A percentile compares a stretch with the other conserved stretches of the same genome.
Conservation (phyloP, 2,797 vertebrate genomes). For the Phrynocephalus forsythii region DNA sequence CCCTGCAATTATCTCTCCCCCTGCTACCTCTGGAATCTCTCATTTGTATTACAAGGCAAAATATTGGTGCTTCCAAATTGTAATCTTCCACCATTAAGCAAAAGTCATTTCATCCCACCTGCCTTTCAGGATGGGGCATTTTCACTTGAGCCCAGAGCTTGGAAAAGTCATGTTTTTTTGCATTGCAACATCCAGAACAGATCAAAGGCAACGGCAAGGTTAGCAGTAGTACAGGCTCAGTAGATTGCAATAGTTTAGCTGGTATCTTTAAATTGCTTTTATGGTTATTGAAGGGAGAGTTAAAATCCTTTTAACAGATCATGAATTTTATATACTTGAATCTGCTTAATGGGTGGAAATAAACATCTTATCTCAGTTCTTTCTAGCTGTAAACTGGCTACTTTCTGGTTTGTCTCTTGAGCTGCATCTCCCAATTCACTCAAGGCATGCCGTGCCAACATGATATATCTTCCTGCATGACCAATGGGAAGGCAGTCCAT, state of each 20-base stretch:
- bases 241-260: conserved; percentile 24
- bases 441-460: neutral
- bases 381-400: conserved; percentile 19
- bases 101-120: neutral
- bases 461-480: neutral
- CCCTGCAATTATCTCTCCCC: neutral
- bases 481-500: neutral
- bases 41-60: neutral
- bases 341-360: conserved; percentile 25
- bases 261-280: conserved; percentile 25
- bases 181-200: neutral
- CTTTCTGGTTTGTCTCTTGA: neutral
- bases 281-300: conserved; percentile 16
- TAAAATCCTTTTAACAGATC: conserved; percentile 34
- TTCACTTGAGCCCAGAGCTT: neutral
- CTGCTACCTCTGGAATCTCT: no score
- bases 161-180: no score
- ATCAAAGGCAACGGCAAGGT: neutral
- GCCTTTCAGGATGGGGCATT: neutral
- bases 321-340: conserved; percentile 35
- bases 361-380: conserved; percentile 12
- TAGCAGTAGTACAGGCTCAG: neutral
- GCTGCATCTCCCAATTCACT: neutral
- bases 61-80: neutral
- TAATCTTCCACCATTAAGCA: neutral